Conservation (phyloP, 2,113 vertebrate genomes). For the Passer domesticus region DNA sequence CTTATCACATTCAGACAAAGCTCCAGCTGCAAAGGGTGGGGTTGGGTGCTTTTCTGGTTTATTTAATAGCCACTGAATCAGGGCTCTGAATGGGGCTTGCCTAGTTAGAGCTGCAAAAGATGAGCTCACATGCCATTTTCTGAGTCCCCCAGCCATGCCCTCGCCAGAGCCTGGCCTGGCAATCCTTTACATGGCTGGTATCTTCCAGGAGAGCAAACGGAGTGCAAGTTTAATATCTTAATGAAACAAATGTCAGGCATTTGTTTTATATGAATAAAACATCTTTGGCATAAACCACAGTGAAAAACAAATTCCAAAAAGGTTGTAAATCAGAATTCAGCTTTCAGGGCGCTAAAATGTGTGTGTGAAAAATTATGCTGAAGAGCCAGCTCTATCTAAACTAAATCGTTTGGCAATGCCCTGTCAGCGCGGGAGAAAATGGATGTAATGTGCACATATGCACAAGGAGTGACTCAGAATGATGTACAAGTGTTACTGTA, state of each 20-base stretch:
- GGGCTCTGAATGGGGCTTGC: slow-evolving; percentile 9
- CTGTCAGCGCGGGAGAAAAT: slow-evolving; percentile 36
- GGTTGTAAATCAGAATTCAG: slow-evolving; percentile 58
- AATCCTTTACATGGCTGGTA: background rate
- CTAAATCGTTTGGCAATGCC: slow-evolving; percentile 39
- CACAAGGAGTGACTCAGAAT: slow-evolving; percentile 72
- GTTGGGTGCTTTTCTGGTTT: slow-evolving; percentile 59
- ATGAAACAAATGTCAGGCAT: slow-evolving; percentile 67
- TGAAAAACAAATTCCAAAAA: slow-evolving; percentile 59
- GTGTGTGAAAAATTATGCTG: slow-evolving; percentile 47
- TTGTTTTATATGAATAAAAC: slow-evolving; percentile 65
- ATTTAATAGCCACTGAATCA: slow-evolving; percentile 58
- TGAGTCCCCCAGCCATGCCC: background rate
- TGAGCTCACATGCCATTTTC: slow-evolving; percentile 44
- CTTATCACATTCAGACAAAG: slow-evolving; percentile 67
- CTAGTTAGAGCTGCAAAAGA: slow-evolving; percentile 43
- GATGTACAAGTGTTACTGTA: slow-evolving; percentile 68
- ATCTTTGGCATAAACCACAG: slow-evolving; percentile 33
- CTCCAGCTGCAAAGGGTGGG: slow-evolving; percentile 64
- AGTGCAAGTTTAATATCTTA: slow-evolving; percentile 52
- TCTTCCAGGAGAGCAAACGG: background rate
- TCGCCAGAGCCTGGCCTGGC: background rate
- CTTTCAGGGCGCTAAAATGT: slow-evolving; percentile 32
- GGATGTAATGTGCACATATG: slow-evolving; percentile 41
- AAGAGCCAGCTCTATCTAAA: slow-evolving; percentile 36